phyloP scores from a whole-genome alignment of 2,888 invertebrate genomes.

The Eilema sororculum region DNA sequence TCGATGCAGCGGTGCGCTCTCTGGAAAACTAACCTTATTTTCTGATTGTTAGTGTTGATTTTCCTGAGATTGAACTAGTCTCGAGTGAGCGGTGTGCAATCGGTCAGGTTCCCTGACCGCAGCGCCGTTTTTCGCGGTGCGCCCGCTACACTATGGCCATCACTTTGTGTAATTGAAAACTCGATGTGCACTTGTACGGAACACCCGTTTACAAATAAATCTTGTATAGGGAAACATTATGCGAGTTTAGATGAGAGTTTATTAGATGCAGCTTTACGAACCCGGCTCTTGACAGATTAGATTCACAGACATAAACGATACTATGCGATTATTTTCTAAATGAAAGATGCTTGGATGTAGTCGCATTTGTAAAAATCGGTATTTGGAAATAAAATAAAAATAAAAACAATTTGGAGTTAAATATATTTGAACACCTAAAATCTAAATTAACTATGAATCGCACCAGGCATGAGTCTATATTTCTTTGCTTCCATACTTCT shows the following conservation, averaged over 20 bases:
- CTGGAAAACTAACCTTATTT: constrained; percentile 74
- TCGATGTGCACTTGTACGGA: constrained; percentile 83
- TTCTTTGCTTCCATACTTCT: not conserved
- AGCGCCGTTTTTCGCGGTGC: constrained; percentile 78
- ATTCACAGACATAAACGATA: not conserved
- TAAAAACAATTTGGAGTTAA: no score
- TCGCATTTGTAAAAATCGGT: not conserved
- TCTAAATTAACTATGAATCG: no score
- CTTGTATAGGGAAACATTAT: constrained; percentile 63
- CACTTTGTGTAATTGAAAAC: constrained; percentile 87
- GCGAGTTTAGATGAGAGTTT: constrained; percentile 25
- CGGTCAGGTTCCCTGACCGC: constrained; percentile 79
- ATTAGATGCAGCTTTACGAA: constrained; percentile 9
- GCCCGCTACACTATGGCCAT: constrained; percentile 75
- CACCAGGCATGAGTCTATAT: no score
- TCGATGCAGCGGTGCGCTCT: constrained; percentile 55
- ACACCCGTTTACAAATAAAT: constrained; percentile 80
- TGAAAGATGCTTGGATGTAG: not conserved
- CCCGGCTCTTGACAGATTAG: not conserved
- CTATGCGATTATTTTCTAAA: not conserved
- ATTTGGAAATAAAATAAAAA: no score
- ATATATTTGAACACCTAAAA: no score
- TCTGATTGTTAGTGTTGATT: constrained; percentile 66
- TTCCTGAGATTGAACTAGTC: constrained; percentile 56
- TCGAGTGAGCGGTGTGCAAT: constrained; percentile 73